These are phyloP conservation scores for Hydraecia micacea DNA, from an alignment of 2,888 invertebrate species.

Conservation along the genomic window DNA sequence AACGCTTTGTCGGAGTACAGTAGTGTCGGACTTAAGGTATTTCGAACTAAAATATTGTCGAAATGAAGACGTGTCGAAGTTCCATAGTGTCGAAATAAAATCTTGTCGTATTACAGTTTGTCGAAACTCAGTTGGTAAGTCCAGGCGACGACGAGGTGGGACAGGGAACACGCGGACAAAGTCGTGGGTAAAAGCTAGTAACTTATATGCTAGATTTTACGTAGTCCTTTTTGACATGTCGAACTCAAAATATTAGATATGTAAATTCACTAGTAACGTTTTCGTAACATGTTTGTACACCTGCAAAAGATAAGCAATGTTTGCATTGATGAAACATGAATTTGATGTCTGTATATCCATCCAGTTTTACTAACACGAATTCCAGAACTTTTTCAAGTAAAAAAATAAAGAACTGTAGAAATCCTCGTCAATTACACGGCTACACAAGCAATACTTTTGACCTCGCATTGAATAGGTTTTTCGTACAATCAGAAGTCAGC, in stretches of 20 bases:
- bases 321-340: slow-evolving; percentile 65
- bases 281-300: slow-evolving; percentile 58
- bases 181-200: not conserved
- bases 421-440: not conserved
- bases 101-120: too few relatives aligned
- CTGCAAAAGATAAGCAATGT: slow-evolving; percentile 67
- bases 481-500: too few relatives aligned
- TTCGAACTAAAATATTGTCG: too few relatives aligned
- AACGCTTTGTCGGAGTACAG: too few relatives aligned
- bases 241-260: slow-evolving; percentile 28
- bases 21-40: too few relatives aligned
- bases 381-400: slow-evolving; percentile 10
- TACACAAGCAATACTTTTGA: too few relatives aligned
- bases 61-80: too few relatives aligned
- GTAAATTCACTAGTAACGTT: slow-evolving; percentile 30
- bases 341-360: slow-evolving; percentile 40
- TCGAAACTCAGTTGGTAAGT: too few relatives aligned
- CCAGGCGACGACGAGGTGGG: too few relatives aligned
- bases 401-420: slow-evolving; percentile 4
- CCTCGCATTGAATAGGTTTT: too few relatives aligned
- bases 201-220: not conserved
- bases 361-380: slow-evolving; percentile 22
- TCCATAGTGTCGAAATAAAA: too few relatives aligned
- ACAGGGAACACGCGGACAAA: not conserved
- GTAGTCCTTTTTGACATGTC: slow-evolving; percentile 1